Percentiles rank a stretch among this genome's conserved stretches.
Evolutionary conservation across 2,113 vertebrate species (phyloP).

Genomic region (mouse (Mus musculus)): GRCm39 chr9:59152001-59152500

Average conservation of each 20-base stretch:
- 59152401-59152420: constrained; percentile 26
- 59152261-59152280: not conserved
- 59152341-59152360: not conserved
- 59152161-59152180: not conserved
- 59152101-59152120: not conserved
- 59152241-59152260: not conserved
- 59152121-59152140: not conserved
- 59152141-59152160: not conserved
- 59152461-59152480: not conserved
- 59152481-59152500: not conserved
- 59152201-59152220: not conserved
- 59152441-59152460: not conserved
- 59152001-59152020: too few species aligned
- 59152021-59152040: too few species aligned
- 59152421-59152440: not conserved
- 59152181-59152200: too few species aligned
- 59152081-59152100: not conserved
- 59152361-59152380: not conserved
- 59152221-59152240: not conserved
- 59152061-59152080: too few species aligned
- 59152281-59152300: not conserved
- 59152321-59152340: not conserved
- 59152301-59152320: not conserved
- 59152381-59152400: not conserved
- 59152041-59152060: too few species aligned